A percentile compares a stretch with the other conserved stretches of the same genome.
phyloP scores from a whole-genome alignment of 2,888 invertebrate species.

The Protophormia terraenovae region DNA sequence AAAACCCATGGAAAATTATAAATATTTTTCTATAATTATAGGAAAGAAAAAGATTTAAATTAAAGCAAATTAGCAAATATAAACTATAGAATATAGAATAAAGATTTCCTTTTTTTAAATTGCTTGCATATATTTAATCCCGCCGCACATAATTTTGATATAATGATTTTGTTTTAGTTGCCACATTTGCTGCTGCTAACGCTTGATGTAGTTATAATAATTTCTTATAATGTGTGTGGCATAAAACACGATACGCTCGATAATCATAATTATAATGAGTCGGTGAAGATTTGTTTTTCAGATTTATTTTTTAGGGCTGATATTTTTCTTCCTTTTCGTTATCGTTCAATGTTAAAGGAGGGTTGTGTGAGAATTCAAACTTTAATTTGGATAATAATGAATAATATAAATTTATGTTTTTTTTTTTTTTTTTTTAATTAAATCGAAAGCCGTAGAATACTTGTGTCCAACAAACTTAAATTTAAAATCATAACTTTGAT shows the following conservation, averaged over 20 bases:
- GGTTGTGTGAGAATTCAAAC: not conserved
- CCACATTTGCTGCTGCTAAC: conserved; percentile 49
- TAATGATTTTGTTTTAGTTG: conserved; percentile 54
- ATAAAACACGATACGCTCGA: conserved; percentile 67
- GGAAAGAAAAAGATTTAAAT: conserved; percentile 9
- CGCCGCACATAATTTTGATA: conserved; percentile 19
- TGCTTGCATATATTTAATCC: not conserved
- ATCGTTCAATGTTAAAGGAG: too few relatives aligned
- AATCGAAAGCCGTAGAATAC: too few relatives aligned
- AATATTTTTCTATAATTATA: conserved; percentile 33
- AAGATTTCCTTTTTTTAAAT: conserved; percentile 21
- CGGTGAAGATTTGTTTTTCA: conserved; percentile 50
- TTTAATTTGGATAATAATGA: too few relatives aligned
- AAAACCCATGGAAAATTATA: conserved; percentile 65
- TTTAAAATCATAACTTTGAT: too few relatives aligned
- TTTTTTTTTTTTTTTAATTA: too few relatives aligned
- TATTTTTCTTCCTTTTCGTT: conserved; percentile 9
- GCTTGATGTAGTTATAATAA: conserved; percentile 64
- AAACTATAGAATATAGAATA: not conserved
- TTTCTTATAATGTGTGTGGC: conserved; percentile 66
- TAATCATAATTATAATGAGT: conserved; percentile 70
- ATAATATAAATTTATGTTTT: too few relatives aligned
- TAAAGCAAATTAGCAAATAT: conserved; percentile 50
- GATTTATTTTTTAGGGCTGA: not conserved
- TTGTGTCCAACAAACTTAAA: too few relatives aligned